phyloP scores from a whole-genome alignment of 2,113 vertebrate genomes.

The Choloepus hoffmanni region DNA sequence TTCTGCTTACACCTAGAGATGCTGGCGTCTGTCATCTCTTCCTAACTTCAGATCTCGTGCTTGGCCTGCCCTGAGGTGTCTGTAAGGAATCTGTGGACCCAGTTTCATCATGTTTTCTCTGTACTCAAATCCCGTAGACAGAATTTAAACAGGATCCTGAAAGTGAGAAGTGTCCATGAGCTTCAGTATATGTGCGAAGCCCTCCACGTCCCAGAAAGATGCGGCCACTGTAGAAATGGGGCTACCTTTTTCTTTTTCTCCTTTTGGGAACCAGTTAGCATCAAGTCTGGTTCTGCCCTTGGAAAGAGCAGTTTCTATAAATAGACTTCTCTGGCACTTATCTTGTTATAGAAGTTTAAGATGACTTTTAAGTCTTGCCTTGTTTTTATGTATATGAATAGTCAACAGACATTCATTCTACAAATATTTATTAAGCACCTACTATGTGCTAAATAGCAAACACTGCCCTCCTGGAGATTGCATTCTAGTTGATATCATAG shows the following conservation, averaged over 20 bases:
- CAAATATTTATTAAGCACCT: neutral
- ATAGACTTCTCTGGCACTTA: neutral
- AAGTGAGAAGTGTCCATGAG: neutral
- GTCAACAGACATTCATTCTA: neutral
- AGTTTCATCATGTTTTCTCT: neutral
- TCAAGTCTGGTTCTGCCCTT: neutral
- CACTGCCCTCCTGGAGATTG: neutral
- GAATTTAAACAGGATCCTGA: neutral
- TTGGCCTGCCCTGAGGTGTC: neutral
- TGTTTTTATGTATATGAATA: neutral
- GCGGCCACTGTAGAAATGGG: neutral
- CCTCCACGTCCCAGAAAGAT: neutral
- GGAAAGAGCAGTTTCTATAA: neutral
- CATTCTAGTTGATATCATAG: neutral
- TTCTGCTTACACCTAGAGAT: neutral
- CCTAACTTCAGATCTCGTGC: neutral
- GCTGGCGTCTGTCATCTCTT: neutral
- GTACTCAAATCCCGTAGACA: neutral
- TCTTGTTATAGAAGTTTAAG: neutral
- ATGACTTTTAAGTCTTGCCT: neutral
- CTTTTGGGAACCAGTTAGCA: neutral
- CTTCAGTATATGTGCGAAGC: neutral
- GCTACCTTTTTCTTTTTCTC: neutral
- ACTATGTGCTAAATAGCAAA: neutral
- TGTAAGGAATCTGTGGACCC: neutral